Conservation (phyloP, 1,140 invertebrate species). For the Adoxophyes honmai region DNA sequence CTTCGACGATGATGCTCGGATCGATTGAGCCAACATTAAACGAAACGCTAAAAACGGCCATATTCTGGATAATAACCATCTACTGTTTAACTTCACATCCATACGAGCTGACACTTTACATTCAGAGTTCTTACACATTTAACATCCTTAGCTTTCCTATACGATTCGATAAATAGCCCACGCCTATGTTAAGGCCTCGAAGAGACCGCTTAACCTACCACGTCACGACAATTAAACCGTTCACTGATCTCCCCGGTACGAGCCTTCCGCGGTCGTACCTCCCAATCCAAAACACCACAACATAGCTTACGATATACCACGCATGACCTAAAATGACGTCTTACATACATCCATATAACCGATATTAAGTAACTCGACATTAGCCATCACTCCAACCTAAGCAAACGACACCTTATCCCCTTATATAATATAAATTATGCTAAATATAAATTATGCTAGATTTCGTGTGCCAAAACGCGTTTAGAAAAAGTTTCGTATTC, state of each 20-base stretch:
- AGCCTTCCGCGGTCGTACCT: constrained; percentile 1
- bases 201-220: constrained; percentile 63
- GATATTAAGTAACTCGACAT: constrained; percentile 60
- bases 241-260: constrained; percentile 21
- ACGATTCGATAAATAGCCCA: constrained; percentile 68
- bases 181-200: constrained; percentile 65
- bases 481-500: constrained; percentile 49
- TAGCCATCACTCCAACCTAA: constrained; percentile 57
- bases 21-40: constrained; percentile 56
- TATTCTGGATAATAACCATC: constrained; percentile 64
- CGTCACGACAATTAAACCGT: constrained; percentile 37
- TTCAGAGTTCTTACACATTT: constrained; percentile 59
- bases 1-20: constrained; percentile 50
- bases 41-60: constrained; percentile 57
- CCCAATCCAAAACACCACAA: constrained; percentile 45
- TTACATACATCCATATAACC: constrained; percentile 61
- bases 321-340: constrained; percentile 34
- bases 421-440: constrained; percentile 51
- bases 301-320: constrained; percentile 28
- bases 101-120: constrained; percentile 59
- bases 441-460: constrained; percentile 63
- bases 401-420: constrained; percentile 63
- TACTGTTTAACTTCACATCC: constrained; percentile 58
- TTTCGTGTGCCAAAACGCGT: constrained; percentile 57
- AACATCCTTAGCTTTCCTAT: constrained; percentile 56